Evolutionary conservation across 2,113 vertebrate species (phyloP), one percentile per base, ranked within the genome.

Genomic region (Rostratula benghalensis): DNA sequence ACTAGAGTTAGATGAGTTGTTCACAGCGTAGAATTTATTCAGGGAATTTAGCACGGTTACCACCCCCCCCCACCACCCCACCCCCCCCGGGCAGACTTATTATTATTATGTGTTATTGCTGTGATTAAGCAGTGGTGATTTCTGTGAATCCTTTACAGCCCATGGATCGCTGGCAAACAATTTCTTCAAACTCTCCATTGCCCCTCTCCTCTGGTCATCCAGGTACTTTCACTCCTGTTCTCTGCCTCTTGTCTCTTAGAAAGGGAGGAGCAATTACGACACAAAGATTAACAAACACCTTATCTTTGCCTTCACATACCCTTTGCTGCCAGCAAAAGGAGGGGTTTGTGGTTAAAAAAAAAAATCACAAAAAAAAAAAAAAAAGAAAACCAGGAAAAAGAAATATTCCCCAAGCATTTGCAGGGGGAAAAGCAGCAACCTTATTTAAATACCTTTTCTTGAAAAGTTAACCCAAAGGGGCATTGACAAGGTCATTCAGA

Each of bases 401-500:
- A 67, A 56, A 30, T 74, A 75, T 61, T 70, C 73, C 61, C 80
- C 11, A 35, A 77, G 69, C 8, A 17, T 54, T 93, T 0, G 0
- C 8, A 11, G 7, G 11, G 22, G 33, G 2, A 41, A 51, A 94
- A 85, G 53, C 79, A 94, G 46, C 20, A 12, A 67, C 57, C 85
- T 90, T 65, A 80, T 96, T 93, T 87, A 78, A 81, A 85, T 83
- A 89, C 33, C 37, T 94, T 76, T 82, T 93, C 65, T 94, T 93
- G 75, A 93, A 87, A 95, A 88, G 70, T 78, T 79, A 95, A 71
- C 69, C 54, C 46, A 35, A 92, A 92, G 84, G 74, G 67, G 28
- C 77, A 94, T 23, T 94, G 91, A 88, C 93, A 94, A 87, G 94
- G 94, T 93, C 84, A 86, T 82, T 94, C 67, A 75, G 76, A 94